phyloP scores from a whole-genome alignment of 2,888 invertebrate species.

The Cancer borealis region DNA sequence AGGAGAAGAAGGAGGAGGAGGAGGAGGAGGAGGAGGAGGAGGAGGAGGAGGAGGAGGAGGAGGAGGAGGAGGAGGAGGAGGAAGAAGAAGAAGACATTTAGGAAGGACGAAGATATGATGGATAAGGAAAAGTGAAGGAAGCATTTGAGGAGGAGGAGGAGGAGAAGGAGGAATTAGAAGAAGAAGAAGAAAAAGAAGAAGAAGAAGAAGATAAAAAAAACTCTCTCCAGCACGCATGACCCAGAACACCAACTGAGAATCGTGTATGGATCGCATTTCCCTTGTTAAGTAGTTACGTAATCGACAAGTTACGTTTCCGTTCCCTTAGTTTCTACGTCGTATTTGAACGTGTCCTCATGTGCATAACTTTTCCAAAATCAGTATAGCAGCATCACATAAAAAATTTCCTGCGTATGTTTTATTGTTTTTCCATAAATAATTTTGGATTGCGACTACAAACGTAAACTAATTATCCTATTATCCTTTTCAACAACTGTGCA shows the following conservation, averaged over 20 bases:
- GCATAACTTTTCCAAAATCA: no score
- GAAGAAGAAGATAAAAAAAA: no score
- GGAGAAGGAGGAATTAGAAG: not conserved
- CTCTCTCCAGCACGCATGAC: constrained; percentile 11
- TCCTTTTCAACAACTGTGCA: no score
- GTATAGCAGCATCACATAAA: no score
- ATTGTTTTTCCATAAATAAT: no score
- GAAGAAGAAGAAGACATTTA: not conserved
- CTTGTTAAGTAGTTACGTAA: not conserved
- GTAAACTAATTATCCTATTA: no score
- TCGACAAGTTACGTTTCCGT: not conserved
- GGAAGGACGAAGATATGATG: no score
- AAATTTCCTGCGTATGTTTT: no score
- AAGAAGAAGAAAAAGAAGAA: not conserved
- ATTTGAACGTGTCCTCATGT: no score
- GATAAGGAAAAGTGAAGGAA: no score
- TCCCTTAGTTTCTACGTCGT: no score
- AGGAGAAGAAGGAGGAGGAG: not conserved
- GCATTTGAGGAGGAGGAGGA: not conserved
- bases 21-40: not conserved
- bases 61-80: not conserved
- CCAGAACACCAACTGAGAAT: not conserved
- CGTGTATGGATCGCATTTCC: not conserved
- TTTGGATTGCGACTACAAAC: no score
- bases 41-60: not conserved